Percentiles rank a stretch among this genome's conserved stretches.
These are phyloP conservation scores for Octodonta nipae DNA, from an alignment of 2,888 invertebrate species.

Conservation along the genomic window DNA sequence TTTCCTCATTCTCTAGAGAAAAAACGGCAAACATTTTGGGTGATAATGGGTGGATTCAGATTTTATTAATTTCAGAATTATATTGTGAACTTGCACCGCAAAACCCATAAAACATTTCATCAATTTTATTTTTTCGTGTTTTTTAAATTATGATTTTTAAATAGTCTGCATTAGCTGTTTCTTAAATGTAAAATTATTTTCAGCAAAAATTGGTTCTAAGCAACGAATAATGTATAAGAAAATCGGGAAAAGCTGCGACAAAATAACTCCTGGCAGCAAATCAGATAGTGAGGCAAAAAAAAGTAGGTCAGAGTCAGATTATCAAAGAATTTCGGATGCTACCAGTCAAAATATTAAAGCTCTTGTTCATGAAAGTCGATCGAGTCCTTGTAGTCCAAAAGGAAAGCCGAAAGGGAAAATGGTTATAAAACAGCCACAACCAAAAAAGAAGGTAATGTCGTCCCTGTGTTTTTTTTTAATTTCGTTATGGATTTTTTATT, in stretches of 20 bases:
- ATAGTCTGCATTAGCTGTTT: no score
- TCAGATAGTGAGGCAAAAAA: constrained; percentile 23
- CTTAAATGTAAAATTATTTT: no score
- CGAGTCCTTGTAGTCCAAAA: constrained; percentile 32
- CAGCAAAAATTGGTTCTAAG: no score
- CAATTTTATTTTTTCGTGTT: no score
- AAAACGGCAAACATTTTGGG: no score
- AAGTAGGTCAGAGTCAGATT: constrained; percentile 36
- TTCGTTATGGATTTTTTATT: background rate
- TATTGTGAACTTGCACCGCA: no score
- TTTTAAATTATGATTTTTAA: no score
- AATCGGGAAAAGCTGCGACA: constrained; percentile 36
- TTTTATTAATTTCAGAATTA: no score
- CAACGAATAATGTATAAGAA: constrained; percentile 34
- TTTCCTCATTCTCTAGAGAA: no score
- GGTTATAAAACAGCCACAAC: constrained; percentile 16
- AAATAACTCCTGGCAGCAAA: constrained; percentile 28
- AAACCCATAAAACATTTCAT: no score
- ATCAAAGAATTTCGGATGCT: constrained; percentile 44
- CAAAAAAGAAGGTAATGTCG: constrained; percentile 18
- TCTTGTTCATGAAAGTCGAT: constrained; percentile 37
- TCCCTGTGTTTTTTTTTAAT: background rate
- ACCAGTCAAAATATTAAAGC: constrained; percentile 41
- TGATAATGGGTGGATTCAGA: no score
- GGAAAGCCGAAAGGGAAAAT: constrained; percentile 27